Evolutionary conservation across 2,888 invertebrate genomes (phyloP).

Genomic region (Chrysina gloriosa): DNA sequence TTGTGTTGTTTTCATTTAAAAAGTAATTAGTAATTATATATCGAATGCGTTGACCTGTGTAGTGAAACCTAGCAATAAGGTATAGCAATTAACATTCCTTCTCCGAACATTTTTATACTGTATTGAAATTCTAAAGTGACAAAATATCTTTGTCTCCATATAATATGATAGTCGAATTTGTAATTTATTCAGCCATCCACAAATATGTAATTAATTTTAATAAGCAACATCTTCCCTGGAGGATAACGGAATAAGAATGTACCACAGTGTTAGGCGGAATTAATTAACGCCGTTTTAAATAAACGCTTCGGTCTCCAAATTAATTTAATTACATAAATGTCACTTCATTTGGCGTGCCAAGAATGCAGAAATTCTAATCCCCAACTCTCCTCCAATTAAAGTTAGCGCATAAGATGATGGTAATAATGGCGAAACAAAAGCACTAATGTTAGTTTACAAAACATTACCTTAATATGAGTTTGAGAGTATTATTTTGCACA

Average conservation of each 20-base stretch:
- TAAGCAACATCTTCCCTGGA: conserved; percentile 24
- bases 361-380: conserved; percentile 38
- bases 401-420: conserved; percentile 36
- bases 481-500: conserved; percentile 34
- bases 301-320: conserved; percentile 33
- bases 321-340: conserved; percentile 39
- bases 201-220: conserved; percentile 24
- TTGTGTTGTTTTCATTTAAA: no score
- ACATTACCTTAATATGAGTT: conserved; percentile 39
- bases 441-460: conserved; percentile 39
- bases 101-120: no score
- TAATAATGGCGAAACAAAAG: conserved; percentile 38
- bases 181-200: no score
- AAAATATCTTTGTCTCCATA: no score
- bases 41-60: no score
- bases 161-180: no score
- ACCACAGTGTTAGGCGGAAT: conserved; percentile 31
- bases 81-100: no score
- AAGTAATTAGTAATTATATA: no score
- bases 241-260: conserved; percentile 25
- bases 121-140: no score
- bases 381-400: conserved; percentile 38
- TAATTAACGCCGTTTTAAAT: conserved; percentile 37
- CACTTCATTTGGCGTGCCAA: conserved; percentile 37
- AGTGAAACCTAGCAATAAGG: no score